Evolutionary conservation across 2,797 vertebrate genomes (phyloP), one percentile per base, ranked within the genome.

Genomic region (Hypotaenidia philippensis): DNA sequence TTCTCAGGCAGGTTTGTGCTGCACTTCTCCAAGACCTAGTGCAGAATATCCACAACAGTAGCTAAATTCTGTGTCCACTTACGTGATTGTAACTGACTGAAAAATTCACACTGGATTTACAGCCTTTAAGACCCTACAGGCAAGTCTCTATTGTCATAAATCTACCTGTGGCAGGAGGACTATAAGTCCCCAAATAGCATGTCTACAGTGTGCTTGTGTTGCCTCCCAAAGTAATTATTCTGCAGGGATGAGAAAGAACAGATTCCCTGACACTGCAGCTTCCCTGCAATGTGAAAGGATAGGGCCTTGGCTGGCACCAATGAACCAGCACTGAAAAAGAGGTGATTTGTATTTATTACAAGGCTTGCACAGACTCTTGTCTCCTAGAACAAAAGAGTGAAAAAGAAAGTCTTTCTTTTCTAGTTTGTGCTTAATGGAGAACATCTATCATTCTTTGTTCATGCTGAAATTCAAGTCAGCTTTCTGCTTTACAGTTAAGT

Each of bases 291-390:
- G 49, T 25, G 44, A 49, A 32, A 83, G 4, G 29, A 26, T 13
- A 69, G 22, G 25, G 38, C 45, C 57, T 83, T 60, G 40, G 16
- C 25, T 84, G 18, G 63, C 27, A 79, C 60, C 65, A 21, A 45
- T 69, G 47, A 76, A 61, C 19, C 36, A 84, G 22, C 25, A 32
- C 41, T 44, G 52, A 18, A 78, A 10, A 87, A 84, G 21, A 72
- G 36, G 52, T 21, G 22, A 93, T 96, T 82, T 87, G 70, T 89
- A 90, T 82, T 94, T 93, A 89, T 92, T 92, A 93, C 31, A 76
- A 75, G 32, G 23, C 82, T 93, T 90, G 40, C 31, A 47, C 47
- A 69, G 32, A 77, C 26, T 72, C 47, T 45, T 61, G 41, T 68
- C 55, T 82, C 31, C 27, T 79, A 18, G 63, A 84, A 79, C 36